phyloP scores from a whole-genome alignment of 2,888 invertebrate species.

The Chrysotoxum bicinctum region DNA sequence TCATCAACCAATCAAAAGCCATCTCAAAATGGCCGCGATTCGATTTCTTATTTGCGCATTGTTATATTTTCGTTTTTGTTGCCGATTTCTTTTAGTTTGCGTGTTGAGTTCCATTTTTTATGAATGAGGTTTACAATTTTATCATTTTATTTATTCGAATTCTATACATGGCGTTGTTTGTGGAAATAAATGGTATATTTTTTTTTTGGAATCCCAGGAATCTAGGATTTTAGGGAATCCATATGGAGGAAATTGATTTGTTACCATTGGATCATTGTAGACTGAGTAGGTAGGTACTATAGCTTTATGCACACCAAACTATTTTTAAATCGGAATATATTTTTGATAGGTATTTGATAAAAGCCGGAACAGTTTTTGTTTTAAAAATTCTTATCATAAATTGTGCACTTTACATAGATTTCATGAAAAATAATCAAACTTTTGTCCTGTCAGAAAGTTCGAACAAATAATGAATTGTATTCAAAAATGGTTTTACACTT shows the following conservation, averaged over 20 bases:
- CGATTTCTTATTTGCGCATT: conserved; percentile 73
- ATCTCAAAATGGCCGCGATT: conserved; percentile 81
- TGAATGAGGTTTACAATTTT: conserved; percentile 29
- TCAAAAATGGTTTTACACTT: no score
- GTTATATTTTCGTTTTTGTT: conserved; percentile 68
- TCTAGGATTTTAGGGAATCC: background rate
- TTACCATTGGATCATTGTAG: background rate
- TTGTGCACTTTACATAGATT: no score
- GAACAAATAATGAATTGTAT: no score
- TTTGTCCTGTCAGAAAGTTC: no score
- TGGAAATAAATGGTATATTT: background rate
- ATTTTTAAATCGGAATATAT: background rate
- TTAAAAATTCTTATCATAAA: no score
- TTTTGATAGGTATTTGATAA: no score
- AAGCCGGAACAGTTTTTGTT: no score
- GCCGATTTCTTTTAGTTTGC: conserved; percentile 45
- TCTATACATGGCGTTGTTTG: background rate
- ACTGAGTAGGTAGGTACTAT: no score
- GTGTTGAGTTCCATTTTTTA: conserved; percentile 28
- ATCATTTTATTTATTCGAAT: conserved; percentile 4
- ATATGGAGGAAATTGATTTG: background rate
- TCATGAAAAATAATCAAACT: no score
- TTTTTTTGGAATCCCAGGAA: background rate
- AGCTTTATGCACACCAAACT: background rate
- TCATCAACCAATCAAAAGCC: conserved; percentile 81